These are phyloP conservation scores for Platycheirus albimanus DNA, from an alignment of 2,888 invertebrate species.

Conservation along the genomic window DNA sequence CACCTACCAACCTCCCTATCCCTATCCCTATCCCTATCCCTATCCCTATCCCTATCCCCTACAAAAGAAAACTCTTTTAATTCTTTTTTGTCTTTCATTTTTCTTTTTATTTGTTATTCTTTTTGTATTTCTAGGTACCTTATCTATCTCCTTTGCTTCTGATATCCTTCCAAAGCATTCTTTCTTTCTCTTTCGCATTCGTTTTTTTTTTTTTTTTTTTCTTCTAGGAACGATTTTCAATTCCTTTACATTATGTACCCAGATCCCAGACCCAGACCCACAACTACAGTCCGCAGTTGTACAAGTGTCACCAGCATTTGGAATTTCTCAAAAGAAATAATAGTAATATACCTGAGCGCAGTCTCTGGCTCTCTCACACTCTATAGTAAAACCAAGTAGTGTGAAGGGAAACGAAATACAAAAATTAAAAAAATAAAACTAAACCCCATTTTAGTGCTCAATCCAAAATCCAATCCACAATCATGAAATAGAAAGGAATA, in stretches of 20 bases:
- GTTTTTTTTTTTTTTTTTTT: no score
- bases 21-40: no score
- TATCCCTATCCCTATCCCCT: no score
- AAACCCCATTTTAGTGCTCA: slow-evolving; percentile 62
- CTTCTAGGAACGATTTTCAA: slow-evolving; percentile 42
- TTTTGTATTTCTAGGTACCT: slow-evolving; percentile 12
- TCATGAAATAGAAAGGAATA: slow-evolving; percentile 45
- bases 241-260: slow-evolving; percentile 73
- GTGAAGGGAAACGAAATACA: no score
- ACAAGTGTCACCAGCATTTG: slow-evolving; percentile 72
- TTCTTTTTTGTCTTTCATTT: slow-evolving; percentile 64
- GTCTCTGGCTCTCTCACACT: slow-evolving; percentile 64
- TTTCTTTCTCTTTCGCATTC: slow-evolving; percentile 53
- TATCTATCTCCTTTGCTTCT: slow-evolving; percentile 24
- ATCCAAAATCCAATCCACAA: slow-evolving; percentile 73
- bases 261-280: no score
- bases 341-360: slow-evolving; percentile 73
- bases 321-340: slow-evolving; percentile 65
- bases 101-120: slow-evolving; percentile 48
- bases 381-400: slow-evolving; percentile 11
- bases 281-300: no score
- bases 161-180: slow-evolving; percentile 5
- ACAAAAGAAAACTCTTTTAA: slow-evolving; percentile 50
- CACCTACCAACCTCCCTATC: background rate
- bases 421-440: slow-evolving; percentile 29